Evolutionary conservation across 2,113 vertebrate species (phyloP).

Genomic region (Puntigrus tetrazona): DNA sequence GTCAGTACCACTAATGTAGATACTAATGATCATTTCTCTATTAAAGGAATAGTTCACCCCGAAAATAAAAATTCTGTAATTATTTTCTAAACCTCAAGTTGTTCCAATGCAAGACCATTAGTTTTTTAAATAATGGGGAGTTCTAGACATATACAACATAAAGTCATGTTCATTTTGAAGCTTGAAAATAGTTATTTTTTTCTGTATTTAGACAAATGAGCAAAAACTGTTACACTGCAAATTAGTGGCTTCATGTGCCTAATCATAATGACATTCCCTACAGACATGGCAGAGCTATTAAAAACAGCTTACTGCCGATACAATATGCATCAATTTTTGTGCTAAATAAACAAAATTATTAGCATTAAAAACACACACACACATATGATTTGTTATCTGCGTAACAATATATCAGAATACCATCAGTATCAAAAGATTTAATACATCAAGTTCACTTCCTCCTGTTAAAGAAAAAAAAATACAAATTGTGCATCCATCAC

Average conservation of each 20-base stretch:
- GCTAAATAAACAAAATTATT: neutral
- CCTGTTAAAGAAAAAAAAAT: neutral
- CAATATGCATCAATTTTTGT: neutral
- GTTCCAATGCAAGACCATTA: neutral
- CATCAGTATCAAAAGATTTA: neutral
- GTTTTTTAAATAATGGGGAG: neutral
- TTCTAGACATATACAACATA: neutral
- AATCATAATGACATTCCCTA: neutral
- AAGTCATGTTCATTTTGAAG: neutral
- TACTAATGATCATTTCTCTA: neutral
- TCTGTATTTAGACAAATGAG: neutral
- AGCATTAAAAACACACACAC: neutral
- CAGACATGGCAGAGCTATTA: neutral
- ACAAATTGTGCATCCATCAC: slow-evolving; percentile 3
- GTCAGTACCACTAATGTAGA: neutral
- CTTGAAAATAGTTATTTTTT: neutral
- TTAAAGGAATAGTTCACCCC: neutral
- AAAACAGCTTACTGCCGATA: neutral
- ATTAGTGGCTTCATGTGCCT: slow-evolving; percentile 2
- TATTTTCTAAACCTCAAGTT: too few relatives aligned
- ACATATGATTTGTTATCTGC: neutral
- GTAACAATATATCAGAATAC: neutral
- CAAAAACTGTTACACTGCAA: neutral
- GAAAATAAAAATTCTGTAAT: too few relatives aligned
- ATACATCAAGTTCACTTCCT: neutral